phyloP scores from a whole-genome alignment of 2,888 invertebrate genomes.

The Oscheius onirici region DNA sequence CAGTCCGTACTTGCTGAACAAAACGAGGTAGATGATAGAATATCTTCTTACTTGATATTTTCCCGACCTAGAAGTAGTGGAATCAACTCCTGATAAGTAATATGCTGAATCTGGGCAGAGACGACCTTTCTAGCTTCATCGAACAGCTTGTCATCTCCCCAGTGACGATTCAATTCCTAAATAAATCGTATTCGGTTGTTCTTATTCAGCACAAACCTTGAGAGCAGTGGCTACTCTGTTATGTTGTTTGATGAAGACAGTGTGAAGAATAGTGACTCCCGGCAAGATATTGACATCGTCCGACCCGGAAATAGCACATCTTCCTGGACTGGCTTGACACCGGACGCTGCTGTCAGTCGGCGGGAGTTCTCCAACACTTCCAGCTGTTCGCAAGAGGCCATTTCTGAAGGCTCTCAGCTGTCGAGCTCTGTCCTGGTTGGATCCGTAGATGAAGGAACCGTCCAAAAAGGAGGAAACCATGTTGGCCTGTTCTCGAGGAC shows the following conservation, averaged over 20 bases:
- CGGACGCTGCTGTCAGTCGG: conserved; percentile 46
- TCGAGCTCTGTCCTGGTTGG: conserved; percentile 83
- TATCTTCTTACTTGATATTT: conserved; percentile 52
- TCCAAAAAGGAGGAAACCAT: conserved; percentile 87
- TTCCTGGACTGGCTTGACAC: conserved; percentile 48
- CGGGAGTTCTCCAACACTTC: conserved; percentile 56
- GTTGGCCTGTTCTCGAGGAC: conserved; percentile 85
- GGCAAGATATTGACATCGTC: conserved; percentile 69
- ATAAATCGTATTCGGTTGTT: neutral
- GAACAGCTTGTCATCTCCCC: conserved; percentile 70
- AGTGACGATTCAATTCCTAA: conserved; percentile 65
- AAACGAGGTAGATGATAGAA: neutral
- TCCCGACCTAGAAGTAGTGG: conserved; percentile 67
- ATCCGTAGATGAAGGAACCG: conserved; percentile 86
- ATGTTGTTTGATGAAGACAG: conserved; percentile 70
- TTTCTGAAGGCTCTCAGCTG: conserved; percentile 81
- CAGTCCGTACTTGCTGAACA: conserved; percentile 79
- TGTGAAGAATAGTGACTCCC: conserved; percentile 65
- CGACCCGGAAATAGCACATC: conserved; percentile 57
- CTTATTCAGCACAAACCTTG: conserved; percentile 34
- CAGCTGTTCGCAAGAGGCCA: conserved; percentile 75
- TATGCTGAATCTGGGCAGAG: conserved; percentile 76
- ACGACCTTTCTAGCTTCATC: conserved; percentile 74
- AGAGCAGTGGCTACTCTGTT: conserved; percentile 65
- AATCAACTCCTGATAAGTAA: conserved; percentile 73